Evolutionary conservation across 2,113 vertebrate genomes (phyloP), one percentile per base, ranked within the genome.

Genomic region (Daubentonia madagascariensis): DNA sequence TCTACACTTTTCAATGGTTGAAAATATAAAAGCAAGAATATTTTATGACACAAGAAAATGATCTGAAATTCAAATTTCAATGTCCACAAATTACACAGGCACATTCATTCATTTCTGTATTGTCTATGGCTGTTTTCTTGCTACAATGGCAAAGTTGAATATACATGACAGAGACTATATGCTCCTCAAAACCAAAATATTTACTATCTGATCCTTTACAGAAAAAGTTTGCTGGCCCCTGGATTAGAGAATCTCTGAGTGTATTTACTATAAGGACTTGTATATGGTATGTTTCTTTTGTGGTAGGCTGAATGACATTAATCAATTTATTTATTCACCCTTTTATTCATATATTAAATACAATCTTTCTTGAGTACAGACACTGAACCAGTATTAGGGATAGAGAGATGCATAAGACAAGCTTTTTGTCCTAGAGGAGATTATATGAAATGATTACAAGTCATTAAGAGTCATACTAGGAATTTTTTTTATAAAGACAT

Each of bases 1-100:
- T 79, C 90, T 28, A 11, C 17, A 20, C 75, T 97, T 92, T 97
- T 57, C 92, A 94, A 85, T 32, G 7, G 10, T 88, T 94, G 43
- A 59, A 70, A 79, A 83, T 6, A 8, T 17, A 8, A 84, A 72
- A 86, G 5, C 61, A 63, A 23, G 1, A 61, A 75, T 50, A 67
- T 57, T 68, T 96, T 76, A 50, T 73, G 45, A 54, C 16, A 52
- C 9, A 86, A 35, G 8, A 50, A 96, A 85, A 85, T 52, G 12
- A 92, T 48, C 70, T 59, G 37, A 84, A 95, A 84, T 84, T 79
- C 9, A 67, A 50, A 93, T 89, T 81, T 92, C 8, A 48, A 25
- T 70, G 5, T 83, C 76, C 17, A 9, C 13, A 65, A 67, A 32
- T 80, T n/a, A 83, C 6, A 80, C 1, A 48, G 14, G 7, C 3